Base-by-base conservation (phyloP, 1,140 invertebrate genomes). In the Drosophila kepulauana region DNA sequence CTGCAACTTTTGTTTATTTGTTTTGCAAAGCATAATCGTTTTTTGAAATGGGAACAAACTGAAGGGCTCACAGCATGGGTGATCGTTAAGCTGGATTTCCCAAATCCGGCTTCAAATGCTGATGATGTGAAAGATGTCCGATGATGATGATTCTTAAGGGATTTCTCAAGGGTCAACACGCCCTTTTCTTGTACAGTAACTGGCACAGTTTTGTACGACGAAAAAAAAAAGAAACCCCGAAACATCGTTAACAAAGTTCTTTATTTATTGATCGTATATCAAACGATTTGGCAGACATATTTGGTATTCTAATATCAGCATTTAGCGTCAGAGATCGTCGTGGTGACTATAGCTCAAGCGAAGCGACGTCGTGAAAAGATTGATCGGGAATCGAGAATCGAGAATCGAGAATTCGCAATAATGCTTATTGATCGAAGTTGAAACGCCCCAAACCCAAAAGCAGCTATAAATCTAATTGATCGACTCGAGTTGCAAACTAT, bases 301-400 rank as follows among this genome's bases (percentile, higher is more conserved):
- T 85, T 70, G 16, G 30, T 41, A 82, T 86, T 77, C 71, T 82
- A 77, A 82, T 75, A 64, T 78, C 66, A 78, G 51, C 64, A 57
- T 88, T 88, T 87, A 84, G 45, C 66, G 79, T 87, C 79, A 77
- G 35, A 13, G 48, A 56, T 11, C 56, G 52, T 25, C 43, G 56
- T 51, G 75, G 45, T 46, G 52, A 35, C 51, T 10, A 49, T 87
- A 58, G 62, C 79, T 82, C 71, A 79, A 69, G 46, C 49, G 43
- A 51, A 51, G 13, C 61, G 3, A 30, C 20, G 33, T 3, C 5
- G 10, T 1, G 28, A 54, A 5, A 63, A 63, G 51, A 70, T 70
- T 45, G 28, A 70, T 63, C 5, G 59, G 16, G 30, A 41, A 57
- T 57, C 16, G 15, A 56, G 20, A 56, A 7, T 2, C 13, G 13